These are phyloP conservation scores for Poeciliopsis infans DNA, from an alignment of 2,797 vertebrate genomes.

Conservation along the genomic window DNA sequence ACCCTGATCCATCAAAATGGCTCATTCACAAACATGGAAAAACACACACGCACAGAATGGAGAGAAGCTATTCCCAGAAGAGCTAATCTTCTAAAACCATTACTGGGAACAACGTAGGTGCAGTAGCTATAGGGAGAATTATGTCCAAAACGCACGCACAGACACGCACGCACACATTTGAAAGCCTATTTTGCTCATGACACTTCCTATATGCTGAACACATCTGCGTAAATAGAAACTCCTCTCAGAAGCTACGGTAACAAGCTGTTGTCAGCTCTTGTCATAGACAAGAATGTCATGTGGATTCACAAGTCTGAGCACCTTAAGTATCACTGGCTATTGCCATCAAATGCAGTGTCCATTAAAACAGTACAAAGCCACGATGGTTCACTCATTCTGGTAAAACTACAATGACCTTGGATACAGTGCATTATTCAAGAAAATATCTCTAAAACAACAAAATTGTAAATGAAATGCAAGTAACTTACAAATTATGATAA, in stretches of 20 bases:
- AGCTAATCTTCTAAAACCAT: slow-evolving; percentile 84
- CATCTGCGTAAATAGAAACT: slow-evolving; percentile 42
- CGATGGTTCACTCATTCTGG: neutral
- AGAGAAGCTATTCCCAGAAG: slow-evolving; percentile 73
- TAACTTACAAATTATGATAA: neutral
- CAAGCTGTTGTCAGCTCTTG: slow-evolving; percentile 55
- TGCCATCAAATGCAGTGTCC: slow-evolving; percentile 7
- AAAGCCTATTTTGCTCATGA: slow-evolving; percentile 39
- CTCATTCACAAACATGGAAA: slow-evolving; percentile 75
- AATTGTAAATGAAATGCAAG: neutral
- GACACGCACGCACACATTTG: neutral
- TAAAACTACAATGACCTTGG: neutral
- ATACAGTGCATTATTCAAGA: neutral
- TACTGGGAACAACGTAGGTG: slow-evolving; percentile 78
- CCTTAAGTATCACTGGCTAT: neutral
- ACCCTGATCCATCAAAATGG: slow-evolving; percentile 63
- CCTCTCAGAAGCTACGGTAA: slow-evolving; percentile 38
- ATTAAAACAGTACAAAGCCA: neutral
- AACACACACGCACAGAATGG: slow-evolving; percentile 51
- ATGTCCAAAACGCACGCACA: slow-evolving; percentile 34
- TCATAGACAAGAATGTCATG: slow-evolving; percentile 1
- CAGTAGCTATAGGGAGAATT: slow-evolving; percentile 74
- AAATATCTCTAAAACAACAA: neutral
- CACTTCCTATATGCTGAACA: slow-evolving; percentile 37
- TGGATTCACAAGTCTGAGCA: slow-evolving; percentile 2